Evolutionary conservation across 2,113 vertebrate genomes (phyloP).

Genomic region (Rutilus rutilus): DNA sequence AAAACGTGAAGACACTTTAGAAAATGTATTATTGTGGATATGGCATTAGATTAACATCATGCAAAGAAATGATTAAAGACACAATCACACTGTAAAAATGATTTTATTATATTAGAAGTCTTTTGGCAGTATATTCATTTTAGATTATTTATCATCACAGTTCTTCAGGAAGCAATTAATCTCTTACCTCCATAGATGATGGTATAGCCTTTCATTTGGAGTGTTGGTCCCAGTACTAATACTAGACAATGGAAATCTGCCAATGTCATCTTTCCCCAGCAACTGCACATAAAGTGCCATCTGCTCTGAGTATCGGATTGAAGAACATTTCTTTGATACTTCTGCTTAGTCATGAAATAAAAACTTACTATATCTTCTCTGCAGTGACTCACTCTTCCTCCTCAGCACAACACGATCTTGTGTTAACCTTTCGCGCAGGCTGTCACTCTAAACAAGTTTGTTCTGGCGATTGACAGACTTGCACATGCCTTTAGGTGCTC

Average conservation of each 20-base stretch:
- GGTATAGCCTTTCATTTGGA: background rate
- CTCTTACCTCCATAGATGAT: background rate
- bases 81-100: too few relatives aligned
- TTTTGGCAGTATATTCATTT: background rate
- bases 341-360: constrained; percentile 5
- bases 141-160: background rate
- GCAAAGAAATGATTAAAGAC: too few relatives aligned
- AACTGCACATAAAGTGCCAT: constrained; percentile 15
- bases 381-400: constrained; percentile 35
- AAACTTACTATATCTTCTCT: background rate
- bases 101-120: background rate
- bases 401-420: constrained; percentile 37
- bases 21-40: too few relatives aligned
- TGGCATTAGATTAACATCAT: too few relatives aligned
- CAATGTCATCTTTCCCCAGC: background rate
- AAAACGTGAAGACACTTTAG: too few relatives aligned
- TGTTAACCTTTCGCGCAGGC: constrained; percentile 27
- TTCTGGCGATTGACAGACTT: background rate
- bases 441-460: constrained; percentile 37
- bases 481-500: background rate
- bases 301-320: background rate
- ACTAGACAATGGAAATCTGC: background rate
- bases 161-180: background rate
- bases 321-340: constrained; percentile 4
- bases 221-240: background rate